These are phyloP conservation scores for Acrocephalus kingi DNA, from an alignment of 2,113 vertebrate genomes.

Conservation along the genomic window DNA sequence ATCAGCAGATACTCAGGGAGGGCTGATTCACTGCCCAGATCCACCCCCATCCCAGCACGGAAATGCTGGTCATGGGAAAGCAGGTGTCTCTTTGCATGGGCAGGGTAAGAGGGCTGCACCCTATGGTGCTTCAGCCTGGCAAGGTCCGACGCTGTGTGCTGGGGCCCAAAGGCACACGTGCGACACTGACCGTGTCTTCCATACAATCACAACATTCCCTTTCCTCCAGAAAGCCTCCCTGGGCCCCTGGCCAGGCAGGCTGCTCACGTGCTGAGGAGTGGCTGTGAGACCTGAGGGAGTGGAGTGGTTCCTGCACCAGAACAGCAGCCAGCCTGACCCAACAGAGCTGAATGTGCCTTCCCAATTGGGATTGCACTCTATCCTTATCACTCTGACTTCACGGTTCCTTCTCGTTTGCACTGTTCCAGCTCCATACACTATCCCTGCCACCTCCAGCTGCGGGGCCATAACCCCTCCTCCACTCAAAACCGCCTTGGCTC, in stretches of 20 bases:
- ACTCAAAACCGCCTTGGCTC: neutral
- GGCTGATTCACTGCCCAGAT: neutral
- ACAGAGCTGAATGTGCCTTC: neutral
- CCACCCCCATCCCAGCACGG: neutral
- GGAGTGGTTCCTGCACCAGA: neutral
- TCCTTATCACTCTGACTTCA: accelerated
- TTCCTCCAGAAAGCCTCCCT: neutral
- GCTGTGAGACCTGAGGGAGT: neutral
- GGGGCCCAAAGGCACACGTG: neutral
- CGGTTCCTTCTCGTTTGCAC: accelerated
- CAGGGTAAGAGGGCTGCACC: neutral
- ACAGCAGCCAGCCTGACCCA: neutral
- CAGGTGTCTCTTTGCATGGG: neutral
- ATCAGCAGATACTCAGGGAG: neutral
- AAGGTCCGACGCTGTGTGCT: accelerated
- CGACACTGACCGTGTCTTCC: neutral
- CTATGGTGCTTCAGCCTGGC: neutral
- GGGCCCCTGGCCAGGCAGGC: neutral
- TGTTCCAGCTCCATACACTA: neutral
- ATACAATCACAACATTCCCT: neutral
- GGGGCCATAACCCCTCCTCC: neutral
- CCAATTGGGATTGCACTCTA: accelerated
- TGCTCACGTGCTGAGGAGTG: neutral
- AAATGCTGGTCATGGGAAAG: neutral
- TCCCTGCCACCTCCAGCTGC: accelerated